phyloP scores from a whole-genome alignment of 2,113 vertebrate species.

The Ondatra zibethicus region DNA sequence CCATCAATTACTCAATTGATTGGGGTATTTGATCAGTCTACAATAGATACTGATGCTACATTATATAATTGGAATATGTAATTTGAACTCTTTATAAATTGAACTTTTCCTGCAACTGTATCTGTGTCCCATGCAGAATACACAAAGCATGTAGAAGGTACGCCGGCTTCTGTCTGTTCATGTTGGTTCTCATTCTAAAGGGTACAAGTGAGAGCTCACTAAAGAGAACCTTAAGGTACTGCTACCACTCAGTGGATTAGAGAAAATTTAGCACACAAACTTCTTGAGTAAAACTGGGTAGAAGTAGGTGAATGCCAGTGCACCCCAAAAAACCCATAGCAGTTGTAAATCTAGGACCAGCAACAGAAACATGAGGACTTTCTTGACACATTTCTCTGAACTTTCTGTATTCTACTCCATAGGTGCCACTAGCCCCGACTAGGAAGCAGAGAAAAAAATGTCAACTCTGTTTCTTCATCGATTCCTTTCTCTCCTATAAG shows the following conservation, averaged over 20 bases:
- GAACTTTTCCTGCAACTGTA: neutral
- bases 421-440: neutral
- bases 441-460: neutral
- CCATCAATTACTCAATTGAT: neutral
- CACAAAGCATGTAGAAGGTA: neutral
- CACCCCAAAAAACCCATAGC: neutral
- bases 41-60: neutral
- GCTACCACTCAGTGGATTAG: neutral
- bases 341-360: neutral
- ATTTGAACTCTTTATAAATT: neutral
- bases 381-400: neutral
- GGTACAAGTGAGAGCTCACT: neutral
- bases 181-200: neutral
- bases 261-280: neutral
- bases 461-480: neutral
- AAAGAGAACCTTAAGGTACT: neutral
- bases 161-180: neutral
- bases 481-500: neutral
- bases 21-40: neutral
- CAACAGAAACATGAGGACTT: neutral
- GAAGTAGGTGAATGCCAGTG: neutral
- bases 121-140: neutral
- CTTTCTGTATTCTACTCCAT: neutral
- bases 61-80: neutral
- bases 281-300: neutral